A percentile compares a stretch with the other conserved stretches of the same genome.
Conservation (phyloP, 2,888 invertebrate genomes). For the Serripes groenlandicus region DNA sequence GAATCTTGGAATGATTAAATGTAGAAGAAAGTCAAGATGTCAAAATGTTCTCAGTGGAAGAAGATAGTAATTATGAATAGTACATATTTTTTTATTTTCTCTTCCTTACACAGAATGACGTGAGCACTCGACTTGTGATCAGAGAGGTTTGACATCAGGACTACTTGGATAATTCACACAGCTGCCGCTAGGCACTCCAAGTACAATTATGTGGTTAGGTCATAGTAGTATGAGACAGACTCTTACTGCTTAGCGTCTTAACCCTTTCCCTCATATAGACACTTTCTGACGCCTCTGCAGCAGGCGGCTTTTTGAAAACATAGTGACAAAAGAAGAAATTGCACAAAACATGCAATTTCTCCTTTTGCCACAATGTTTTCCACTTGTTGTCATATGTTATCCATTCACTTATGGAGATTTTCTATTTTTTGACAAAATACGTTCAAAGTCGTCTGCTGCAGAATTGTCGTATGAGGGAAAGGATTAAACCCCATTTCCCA, state of each 20-base stretch:
- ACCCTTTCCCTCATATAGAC: neutral
- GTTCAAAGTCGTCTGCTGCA: too few species aligned
- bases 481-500: too few species aligned
- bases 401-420: too few species aligned
- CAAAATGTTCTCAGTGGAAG: too few species aligned
- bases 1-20: too few species aligned
- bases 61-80: too few species aligned
- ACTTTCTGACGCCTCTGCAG: neutral
- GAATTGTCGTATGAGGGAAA: too few species aligned
- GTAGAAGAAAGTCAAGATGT: too few species aligned
- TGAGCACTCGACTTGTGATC: constrained; percentile 17
- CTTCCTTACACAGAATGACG: neutral
- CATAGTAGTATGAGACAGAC: neutral
- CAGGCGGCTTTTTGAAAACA: too few species aligned
- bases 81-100: neutral
- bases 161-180: constrained; percentile 23
- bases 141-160: constrained; percentile 12
- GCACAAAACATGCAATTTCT: too few species aligned
- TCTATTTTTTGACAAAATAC: too few species aligned
- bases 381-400: neutral
- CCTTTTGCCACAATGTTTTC: constrained; percentile 3
- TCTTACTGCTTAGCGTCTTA: neutral
- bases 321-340: neutral
- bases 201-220: constrained; percentile 3
- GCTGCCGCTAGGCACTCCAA: constrained; percentile 12